Conservation (phyloP, 2,888 invertebrate genomes). For the Cryptus viduatorius region DNA sequence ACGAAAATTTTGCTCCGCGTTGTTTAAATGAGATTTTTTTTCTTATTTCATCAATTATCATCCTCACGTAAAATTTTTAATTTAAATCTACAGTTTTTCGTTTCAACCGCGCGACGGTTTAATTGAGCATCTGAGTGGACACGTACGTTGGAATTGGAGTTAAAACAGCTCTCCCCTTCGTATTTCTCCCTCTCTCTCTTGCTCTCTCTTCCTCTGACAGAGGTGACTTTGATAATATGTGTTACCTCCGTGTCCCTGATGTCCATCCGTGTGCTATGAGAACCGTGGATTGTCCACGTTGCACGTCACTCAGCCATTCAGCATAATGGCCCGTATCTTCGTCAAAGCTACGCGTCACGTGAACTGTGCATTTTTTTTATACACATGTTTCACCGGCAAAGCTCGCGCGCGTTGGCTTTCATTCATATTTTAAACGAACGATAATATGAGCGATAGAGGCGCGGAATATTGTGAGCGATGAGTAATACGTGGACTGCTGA, state of each 20-base stretch:
- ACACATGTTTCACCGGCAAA: conserved; percentile 14
- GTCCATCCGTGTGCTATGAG: conserved; percentile 22
- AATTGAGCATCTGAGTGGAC: neutral
- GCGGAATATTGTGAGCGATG: conserved; percentile 30
- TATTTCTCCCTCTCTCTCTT: too few relatives aligned
- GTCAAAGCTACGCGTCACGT: conserved; percentile 35
- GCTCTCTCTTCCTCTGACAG: neutral
- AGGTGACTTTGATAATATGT: neutral
- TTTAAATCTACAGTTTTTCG: neutral
- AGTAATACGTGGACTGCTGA: conserved; percentile 20
- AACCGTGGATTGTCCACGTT: conserved; percentile 15
- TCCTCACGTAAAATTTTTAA: neutral
- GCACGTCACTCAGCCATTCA: conserved; percentile 43
- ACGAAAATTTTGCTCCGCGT: too few relatives aligned
- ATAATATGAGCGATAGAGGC: conserved; percentile 49
- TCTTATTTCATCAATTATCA: neutral
- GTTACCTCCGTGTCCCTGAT: neutral
- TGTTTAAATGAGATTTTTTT: too few relatives aligned
- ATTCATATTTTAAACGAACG: conserved; percentile 60
- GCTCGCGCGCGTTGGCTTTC: neutral
- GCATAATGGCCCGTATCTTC: conserved; percentile 55
- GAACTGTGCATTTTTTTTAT: conserved; percentile 28
- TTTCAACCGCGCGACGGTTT: neutral
- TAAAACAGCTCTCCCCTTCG: neutral
- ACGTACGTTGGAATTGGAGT: conserved; percentile 25